Percentiles rank a stretch among this genome's conserved stretches.
Conservation (phyloP, 2,113 vertebrate species). For the Pedionomus torquatus region DNA sequence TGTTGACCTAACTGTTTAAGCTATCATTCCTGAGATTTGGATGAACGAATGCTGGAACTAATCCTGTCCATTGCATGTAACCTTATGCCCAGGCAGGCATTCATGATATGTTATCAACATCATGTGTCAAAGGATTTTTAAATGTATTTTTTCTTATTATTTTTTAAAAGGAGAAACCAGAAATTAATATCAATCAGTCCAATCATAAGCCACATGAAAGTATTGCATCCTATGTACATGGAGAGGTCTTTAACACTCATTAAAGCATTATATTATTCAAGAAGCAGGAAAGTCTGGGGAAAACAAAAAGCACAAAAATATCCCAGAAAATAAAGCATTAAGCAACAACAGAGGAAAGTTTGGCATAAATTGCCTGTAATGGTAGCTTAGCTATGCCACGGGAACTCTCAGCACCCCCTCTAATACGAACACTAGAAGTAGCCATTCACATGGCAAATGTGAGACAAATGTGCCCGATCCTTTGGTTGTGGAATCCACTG, state of each 20-base stretch:
- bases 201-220: not conserved
- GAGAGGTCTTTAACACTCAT: not conserved
- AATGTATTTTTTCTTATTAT: not conserved
- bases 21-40: slow-evolving; percentile 40
- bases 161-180: not conserved
- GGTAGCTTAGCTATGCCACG: not conserved
- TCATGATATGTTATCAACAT: slow-evolving; percentile 28
- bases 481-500: not conserved
- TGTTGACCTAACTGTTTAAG: slow-evolving; percentile 55
- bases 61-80: slow-evolving; percentile 42
- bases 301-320: not conserved
- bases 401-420: not conserved
- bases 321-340: not conserved
- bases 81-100: not conserved
- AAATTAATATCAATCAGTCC: not conserved
- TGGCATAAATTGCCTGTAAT: not conserved
- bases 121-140: not conserved
- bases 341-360: not conserved
- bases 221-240: not conserved
- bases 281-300: not conserved
- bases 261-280: not conserved
- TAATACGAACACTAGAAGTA: not conserved
- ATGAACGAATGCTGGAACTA: slow-evolving; percentile 22
- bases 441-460: not conserved
- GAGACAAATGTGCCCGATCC: not conserved